Evolutionary conservation across 1,140 invertebrate genomes (phyloP), one percentile per base, ranked within the genome.

Genomic region (Dendrolimus punctatus): DNA sequence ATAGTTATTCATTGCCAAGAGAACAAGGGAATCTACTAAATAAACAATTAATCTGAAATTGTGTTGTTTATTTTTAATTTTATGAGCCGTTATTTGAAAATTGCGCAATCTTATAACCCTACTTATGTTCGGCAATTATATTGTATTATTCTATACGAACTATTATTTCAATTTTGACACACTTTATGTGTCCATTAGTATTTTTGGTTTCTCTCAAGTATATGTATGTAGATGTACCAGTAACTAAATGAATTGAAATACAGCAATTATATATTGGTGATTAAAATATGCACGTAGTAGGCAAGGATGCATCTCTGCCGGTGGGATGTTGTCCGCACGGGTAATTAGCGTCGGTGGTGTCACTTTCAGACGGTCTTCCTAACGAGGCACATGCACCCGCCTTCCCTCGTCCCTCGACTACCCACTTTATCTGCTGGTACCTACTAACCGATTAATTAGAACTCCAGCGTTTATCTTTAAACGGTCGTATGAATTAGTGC

Each of bases 331-430:
- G 71, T 83, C 68, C 69, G 76, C 66, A 56, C 67, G 62, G 71
- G 68, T 71, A 84, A 84, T 82, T 85, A 85, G 76, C 72, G 60
- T 45, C 51, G 57, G 39, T 55, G 73, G 79, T 82, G 81, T 85
- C 81, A 85, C 66, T 80, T 85, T 76, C 81, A 85, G 78, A 76
- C 67, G 64, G 54, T 49, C 57, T 54, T 68, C 62, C 76, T 80
- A 82, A 82, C 81, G 73, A 85, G 73, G 55, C 59, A 65, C 60
- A 71, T 72, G 65, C 66, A 51, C 57, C 64, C 48, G 60, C 50
- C 49, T 56, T 7, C 47, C 55, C 36, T n/a, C 6, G 44, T 6
- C 44, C 36, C 6, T 36, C 44, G 36, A 46, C 6, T 37, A 37
- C 5, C 38, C 10, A 23, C 0, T 46, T 46, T 36, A 46, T n/a